Conservation (phyloP, 2,888 invertebrate species). For the Graphium colonna region DNA sequence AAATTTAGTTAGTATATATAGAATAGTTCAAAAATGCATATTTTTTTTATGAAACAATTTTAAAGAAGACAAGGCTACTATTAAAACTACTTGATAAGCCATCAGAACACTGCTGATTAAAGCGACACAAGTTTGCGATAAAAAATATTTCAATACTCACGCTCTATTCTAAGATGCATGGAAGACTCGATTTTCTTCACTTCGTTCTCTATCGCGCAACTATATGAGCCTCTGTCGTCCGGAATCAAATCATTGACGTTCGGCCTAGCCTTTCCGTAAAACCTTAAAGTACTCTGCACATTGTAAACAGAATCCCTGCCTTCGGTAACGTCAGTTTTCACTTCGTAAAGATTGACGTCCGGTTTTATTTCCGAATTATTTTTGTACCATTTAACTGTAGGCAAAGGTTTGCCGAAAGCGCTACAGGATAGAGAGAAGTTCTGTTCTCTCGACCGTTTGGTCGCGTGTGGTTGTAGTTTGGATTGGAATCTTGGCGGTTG, state of each 20-base stretch:
- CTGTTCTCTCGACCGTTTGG: constrained; percentile 87
- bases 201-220: constrained; percentile 93
- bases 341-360: constrained; percentile 89
- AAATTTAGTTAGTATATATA: too few species aligned
- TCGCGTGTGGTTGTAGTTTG: constrained; percentile 90
- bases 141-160: too few species aligned
- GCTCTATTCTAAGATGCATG: constrained; percentile 95
- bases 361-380: constrained; percentile 89
- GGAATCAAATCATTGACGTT: constrained; percentile 88
- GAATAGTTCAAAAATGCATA: too few species aligned
- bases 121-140: too few species aligned
- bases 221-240: constrained; percentile 91
- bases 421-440: constrained; percentile 91
- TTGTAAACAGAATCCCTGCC: constrained; percentile 89
- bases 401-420: constrained; percentile 93
- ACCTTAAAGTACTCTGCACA: constrained; percentile 90
- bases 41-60: too few species aligned
- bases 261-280: constrained; percentile 88
- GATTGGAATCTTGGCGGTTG: constrained; percentile 92
- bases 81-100: too few species aligned
- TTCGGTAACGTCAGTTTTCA: constrained; percentile 88
- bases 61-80: too few species aligned
- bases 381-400: constrained; percentile 91
- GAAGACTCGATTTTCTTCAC: constrained; percentile 92
- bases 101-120: too few species aligned